Conservation (phyloP, 1,140 invertebrate species). For the Lordiphosa mommai region DNA sequence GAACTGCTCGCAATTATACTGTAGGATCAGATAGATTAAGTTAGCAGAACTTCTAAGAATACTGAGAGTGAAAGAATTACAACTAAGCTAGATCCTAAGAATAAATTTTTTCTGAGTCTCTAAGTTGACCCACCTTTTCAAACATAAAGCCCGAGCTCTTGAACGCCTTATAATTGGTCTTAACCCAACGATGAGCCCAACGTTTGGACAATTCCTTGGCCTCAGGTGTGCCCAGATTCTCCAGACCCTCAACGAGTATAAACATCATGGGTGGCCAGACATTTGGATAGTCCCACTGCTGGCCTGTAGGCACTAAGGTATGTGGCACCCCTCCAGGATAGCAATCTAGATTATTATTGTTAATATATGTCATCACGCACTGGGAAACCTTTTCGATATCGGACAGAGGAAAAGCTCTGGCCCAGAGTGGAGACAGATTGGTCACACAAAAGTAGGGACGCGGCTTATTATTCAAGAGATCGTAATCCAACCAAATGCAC, state of each 20-base stretch:
- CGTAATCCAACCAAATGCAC: constrained; percentile 93
- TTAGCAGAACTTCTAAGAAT: no score
- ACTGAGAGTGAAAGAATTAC: no score
- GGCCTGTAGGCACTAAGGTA: constrained; percentile 87
- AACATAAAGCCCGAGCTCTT: constrained; percentile 88
- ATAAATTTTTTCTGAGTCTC: no score
- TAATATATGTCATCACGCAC: constrained; percentile 87
- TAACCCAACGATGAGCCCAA: constrained; percentile 89
- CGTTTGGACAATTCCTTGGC: constrained; percentile 86
- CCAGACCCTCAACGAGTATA: constrained; percentile 88
- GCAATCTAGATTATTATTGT: constrained; percentile 84
- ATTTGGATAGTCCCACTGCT: constrained; percentile 97
- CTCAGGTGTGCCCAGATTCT: constrained; percentile 83
- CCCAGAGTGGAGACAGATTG: constrained; percentile 92
- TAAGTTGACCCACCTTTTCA: no score
- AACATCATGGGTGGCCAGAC: constrained; percentile 94
- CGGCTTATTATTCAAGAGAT: constrained; percentile 84
- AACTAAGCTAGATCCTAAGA: no score
- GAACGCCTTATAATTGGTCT: constrained; percentile 89
- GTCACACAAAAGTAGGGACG: constrained; percentile 93
- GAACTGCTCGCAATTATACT: constrained; percentile 87
- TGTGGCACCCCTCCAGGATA: constrained; percentile 87
- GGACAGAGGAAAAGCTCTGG: constrained; percentile 84
- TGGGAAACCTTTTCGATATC: constrained; percentile 84
- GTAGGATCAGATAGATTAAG: constrained; percentile 63